phyloP scores from a whole-genome alignment of 2,797 vertebrate species.

The Bryconaethiops microstoma region DNA sequence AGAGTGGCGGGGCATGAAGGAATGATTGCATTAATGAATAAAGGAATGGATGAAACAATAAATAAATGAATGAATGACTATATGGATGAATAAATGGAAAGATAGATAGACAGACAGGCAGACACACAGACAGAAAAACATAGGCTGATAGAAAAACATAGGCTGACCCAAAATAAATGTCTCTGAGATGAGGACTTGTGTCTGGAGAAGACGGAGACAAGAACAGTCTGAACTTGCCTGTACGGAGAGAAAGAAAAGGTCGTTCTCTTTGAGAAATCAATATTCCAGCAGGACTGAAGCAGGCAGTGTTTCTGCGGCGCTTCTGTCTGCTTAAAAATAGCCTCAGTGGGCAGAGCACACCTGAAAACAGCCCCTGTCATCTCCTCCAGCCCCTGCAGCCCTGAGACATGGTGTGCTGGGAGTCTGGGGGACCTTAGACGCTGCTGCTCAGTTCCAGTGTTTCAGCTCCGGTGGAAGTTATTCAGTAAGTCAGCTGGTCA shows the following conservation, averaged over 20 bases:
- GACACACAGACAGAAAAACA: too few species aligned
- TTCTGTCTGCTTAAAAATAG: slow-evolving; percentile 34
- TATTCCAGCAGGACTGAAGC: slow-evolving; percentile 7
- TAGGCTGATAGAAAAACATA: too few species aligned
- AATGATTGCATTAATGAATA: neutral
- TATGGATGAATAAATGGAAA: too few species aligned
- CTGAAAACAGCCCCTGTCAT: neutral
- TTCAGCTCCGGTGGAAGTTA: neutral
- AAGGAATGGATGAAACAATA: neutral
- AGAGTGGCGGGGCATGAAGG: neutral
- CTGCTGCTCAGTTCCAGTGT: neutral
- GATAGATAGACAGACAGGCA: too few species aligned
- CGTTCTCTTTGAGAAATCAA: neutral
- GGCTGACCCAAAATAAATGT: too few species aligned
- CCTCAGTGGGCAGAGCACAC: neutral
- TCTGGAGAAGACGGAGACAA: neutral
- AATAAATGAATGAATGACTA: neutral
- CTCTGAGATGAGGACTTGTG: neutral
- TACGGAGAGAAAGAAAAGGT: neutral
- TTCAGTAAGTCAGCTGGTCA: neutral
- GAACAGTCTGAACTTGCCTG: neutral
- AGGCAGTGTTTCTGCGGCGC: neutral
- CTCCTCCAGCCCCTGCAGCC: neutral
- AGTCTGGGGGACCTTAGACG: neutral
- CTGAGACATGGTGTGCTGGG: neutral